A percentile compares a stretch with the other conserved stretches of the same genome.
Evolutionary conservation across 2,113 vertebrate genomes (phyloP).

Genomic region (Tachuris rubrigastra): DNA sequence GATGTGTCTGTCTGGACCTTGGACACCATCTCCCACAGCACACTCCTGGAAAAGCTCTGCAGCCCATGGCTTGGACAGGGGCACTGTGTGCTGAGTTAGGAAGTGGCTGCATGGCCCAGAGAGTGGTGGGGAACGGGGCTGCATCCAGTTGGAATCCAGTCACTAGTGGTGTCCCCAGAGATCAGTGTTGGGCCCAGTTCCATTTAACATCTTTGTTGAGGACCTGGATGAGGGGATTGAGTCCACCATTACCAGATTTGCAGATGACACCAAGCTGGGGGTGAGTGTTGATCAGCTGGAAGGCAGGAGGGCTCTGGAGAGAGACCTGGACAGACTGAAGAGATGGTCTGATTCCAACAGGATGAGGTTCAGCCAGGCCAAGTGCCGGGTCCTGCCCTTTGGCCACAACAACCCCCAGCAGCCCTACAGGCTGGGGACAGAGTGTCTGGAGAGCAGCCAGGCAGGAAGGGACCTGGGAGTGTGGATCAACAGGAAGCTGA

Average conservation of each 20-base stretch:
- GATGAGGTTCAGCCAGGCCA: not conserved
- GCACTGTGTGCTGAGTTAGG: not conserved
- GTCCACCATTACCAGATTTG: too few species aligned
- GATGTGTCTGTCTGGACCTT: not conserved
- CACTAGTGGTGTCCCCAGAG: not conserved
- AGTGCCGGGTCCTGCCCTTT: not conserved
- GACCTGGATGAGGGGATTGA: too few species aligned
- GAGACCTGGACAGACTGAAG: too few species aligned
- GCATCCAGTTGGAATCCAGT: not conserved
- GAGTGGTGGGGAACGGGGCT: not conserved
- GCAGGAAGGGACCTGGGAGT: not conserved
- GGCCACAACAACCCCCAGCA: not conserved
- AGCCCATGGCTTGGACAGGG: not conserved
- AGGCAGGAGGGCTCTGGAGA: too few species aligned
- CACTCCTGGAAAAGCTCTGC: not conserved
- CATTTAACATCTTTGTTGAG: not conserved
- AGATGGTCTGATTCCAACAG: not conserved
- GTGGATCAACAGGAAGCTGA: not conserved
- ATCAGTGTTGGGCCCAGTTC: not conserved
- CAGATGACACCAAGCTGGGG: too few species aligned
- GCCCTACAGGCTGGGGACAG: not conserved
- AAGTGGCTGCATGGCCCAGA: not conserved
- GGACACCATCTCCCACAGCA: not conserved
- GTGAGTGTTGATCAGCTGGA: too few species aligned
- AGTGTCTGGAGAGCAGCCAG: not conserved